A percentile compares a stretch with the other conserved stretches of the same genome.
These are phyloP conservation scores for Steatornis caripensis DNA, from an alignment of 2,113 vertebrate species.

Conservation along the genomic window DNA sequence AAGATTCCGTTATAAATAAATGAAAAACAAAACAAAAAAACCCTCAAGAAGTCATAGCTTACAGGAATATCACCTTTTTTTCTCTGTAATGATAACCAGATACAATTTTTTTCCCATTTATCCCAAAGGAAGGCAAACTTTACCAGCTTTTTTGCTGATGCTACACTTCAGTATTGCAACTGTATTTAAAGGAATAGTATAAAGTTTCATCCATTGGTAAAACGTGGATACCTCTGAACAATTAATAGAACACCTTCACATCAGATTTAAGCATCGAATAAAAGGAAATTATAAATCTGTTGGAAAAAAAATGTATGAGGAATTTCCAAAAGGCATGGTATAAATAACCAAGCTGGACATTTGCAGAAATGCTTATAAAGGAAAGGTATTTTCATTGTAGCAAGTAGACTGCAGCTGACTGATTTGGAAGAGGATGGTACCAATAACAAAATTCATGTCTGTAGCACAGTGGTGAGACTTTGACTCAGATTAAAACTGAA, in stretches of 20 bases:
- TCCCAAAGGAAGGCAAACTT: not conserved
- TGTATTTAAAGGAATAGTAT: not conserved
- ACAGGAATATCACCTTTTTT: not conserved
- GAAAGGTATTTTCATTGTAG: not conserved
- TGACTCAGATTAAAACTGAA: not conserved
- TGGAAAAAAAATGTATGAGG: not conserved
- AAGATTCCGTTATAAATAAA: not conserved
- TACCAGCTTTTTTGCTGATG: not conserved
- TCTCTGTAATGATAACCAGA: not conserved
- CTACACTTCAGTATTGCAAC: not conserved
- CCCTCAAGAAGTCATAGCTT: not conserved
- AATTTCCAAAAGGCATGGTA: not conserved
- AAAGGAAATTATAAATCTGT: not conserved
- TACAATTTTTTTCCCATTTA: not conserved
- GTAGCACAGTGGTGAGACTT: not conserved
- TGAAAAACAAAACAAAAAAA: not conserved
- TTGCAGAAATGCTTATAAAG: not conserved
- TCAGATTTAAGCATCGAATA: not conserved
- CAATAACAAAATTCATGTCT: not conserved
- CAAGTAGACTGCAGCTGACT: not conserved
- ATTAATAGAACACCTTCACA: not conserved
- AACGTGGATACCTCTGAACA: not conserved
- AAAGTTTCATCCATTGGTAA: not conserved
- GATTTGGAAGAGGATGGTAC: not conserved
- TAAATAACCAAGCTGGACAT: not conserved